Conservation (phyloP, 1,140 invertebrate genomes). For the Akabosia matsudoensis region DNA sequence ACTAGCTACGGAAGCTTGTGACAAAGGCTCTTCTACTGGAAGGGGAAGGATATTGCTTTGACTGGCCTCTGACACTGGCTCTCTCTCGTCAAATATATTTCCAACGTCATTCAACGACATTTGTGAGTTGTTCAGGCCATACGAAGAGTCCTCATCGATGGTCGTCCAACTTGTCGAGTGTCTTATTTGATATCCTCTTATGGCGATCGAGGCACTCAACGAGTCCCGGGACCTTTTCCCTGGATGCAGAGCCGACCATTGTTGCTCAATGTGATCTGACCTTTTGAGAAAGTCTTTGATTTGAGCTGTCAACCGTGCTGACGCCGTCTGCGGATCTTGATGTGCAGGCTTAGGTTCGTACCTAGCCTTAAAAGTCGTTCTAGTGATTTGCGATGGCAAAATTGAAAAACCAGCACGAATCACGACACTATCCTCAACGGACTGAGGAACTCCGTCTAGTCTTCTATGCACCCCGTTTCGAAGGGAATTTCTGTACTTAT, state of each 20-base stretch:
- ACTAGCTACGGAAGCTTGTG: slow-evolving; percentile 18
- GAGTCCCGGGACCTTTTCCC: slow-evolving; percentile 24
- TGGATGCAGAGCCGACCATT: slow-evolving; percentile 63
- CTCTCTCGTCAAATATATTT: slow-evolving; percentile 37
- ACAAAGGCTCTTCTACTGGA: slow-evolving; percentile 7
- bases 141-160: slow-evolving; percentile 39
- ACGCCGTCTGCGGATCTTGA: slow-evolving; percentile 68
- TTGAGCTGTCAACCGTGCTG: slow-evolving; percentile 67
- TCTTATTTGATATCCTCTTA: slow-evolving; percentile 37
- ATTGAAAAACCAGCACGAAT: slow-evolving; percentile 77
- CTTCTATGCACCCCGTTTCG: background rate
- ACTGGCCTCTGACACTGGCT: slow-evolving; percentile 14
- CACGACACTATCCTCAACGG: slow-evolving; percentile 65
- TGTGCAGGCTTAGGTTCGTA: slow-evolving; percentile 65
- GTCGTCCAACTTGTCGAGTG: slow-evolving; percentile 40
- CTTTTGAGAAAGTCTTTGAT: slow-evolving; percentile 74
- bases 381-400: slow-evolving; percentile 59
- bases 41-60: slow-evolving; percentile 13
- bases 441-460: background rate
- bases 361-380: slow-evolving; percentile 42
- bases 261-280: slow-evolving; percentile 80
- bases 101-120: slow-evolving; percentile 35
- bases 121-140: slow-evolving; percentile 29
- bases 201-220: slow-evolving; percentile 36
- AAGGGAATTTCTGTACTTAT: background rate